Conservation (phyloP, 2,888 invertebrate genomes). For the Alloscopus bannaensis region DNA sequence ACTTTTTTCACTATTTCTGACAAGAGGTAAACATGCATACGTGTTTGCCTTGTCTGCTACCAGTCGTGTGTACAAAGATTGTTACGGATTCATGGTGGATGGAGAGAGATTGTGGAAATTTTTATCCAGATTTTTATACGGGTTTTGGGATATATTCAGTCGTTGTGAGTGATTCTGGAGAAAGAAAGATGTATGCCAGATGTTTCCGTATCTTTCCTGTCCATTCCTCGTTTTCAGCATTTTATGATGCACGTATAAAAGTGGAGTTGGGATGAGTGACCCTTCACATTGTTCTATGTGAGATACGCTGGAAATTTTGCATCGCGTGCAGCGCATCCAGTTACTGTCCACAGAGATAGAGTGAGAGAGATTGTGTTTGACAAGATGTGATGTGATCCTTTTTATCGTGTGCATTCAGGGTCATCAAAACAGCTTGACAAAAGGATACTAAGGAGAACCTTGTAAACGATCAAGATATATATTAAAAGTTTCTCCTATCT, state of each 20-base stretch:
- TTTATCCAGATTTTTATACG: slow-evolving; percentile 23
- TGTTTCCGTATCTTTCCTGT: slow-evolving; percentile 15
- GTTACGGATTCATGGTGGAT: slow-evolving; percentile 26
- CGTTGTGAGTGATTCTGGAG: too few relatives aligned
- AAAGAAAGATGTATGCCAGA: background rate
- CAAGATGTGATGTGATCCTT: slow-evolving; percentile 17
- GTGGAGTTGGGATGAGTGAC: too few relatives aligned
- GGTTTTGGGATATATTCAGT: too few relatives aligned
- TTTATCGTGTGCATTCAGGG: slow-evolving; percentile 20
- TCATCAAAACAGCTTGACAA: slow-evolving; percentile 30
- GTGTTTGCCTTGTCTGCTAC: too few relatives aligned
- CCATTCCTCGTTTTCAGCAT: background rate
- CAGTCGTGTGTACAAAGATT: slow-evolving; percentile 13
- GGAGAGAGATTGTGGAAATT: background rate
- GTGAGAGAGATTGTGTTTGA: slow-evolving; percentile 16
- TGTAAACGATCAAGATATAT: background rate
- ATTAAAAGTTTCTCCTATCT: slow-evolving; percentile 3
- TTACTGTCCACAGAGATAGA: too few relatives aligned
- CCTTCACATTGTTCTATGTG: too few relatives aligned
- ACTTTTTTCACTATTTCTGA: background rate
- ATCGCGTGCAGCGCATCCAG: too few relatives aligned
- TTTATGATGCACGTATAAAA: too few relatives aligned
- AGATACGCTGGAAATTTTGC: too few relatives aligned
- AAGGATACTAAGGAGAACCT: slow-evolving; percentile 2
- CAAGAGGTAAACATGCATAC: background rate